Base-by-base conservation (phyloP, 2,888 invertebrate genomes). In the Rhodophaea formosa region DNA sequence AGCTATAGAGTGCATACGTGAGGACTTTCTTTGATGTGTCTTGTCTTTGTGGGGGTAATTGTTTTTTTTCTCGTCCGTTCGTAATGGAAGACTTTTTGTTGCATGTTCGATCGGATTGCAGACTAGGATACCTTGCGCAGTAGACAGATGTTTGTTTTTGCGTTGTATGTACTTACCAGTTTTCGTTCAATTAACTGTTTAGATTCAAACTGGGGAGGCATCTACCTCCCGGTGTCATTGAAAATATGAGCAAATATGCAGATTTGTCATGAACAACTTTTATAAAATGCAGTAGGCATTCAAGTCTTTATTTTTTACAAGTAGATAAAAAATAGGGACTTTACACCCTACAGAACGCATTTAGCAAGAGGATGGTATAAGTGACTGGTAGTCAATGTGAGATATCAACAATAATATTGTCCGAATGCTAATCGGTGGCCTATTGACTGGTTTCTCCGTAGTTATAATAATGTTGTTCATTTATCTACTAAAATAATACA, bases 1-100 rank as follows among this genome's bases (percentile, higher is more conserved):
- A 81, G 74, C 77, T 86, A 86, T 88, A 87, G 86, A 88, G 85
- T 88, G 88, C 88, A 88, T 86, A 86, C 84, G 85, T 82, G 85
- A 82, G 80, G 79, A 85, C 83, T 82, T 82, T 82, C 87, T 88
- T 87, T 87, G 86, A 86, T 81, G 80, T 80, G 81, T 83, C 81
- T 79, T 82, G 82, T 86, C 83, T 82, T 80, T 82, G 81, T 82
- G 72, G 62, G 67, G 66, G 68, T 75, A 71, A 71, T 74, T 70
- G 69, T 55, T 55, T 35, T 43, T 44, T 55, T 55, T 35, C 29
- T 55, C 14, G 44, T 46, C 46, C 46, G 46, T 17, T 16, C 23
- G 29, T 35, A 55, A 46, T 46, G 32, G 35, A 35, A 35, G 32
- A 17, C 39, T 55, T 44, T 52, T 35, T 16, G 29, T 43, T 14